Base-by-base conservation (phyloP, 2,888 invertebrate genomes). In the Thymelicus sylvestris region DNA sequence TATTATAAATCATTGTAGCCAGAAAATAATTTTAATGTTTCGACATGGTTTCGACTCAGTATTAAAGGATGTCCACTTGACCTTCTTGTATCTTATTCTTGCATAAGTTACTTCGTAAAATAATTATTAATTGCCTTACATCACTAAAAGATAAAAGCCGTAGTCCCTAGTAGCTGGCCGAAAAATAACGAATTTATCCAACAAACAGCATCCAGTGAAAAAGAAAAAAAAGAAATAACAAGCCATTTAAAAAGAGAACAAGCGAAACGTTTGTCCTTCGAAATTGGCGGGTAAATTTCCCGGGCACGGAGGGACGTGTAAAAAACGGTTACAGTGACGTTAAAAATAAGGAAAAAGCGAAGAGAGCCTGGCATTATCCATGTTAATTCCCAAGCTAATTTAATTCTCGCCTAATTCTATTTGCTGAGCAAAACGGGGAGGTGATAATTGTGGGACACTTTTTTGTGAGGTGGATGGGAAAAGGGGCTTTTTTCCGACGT, bases 361-460 rank as follows among this genome's bases (percentile, higher is more conserved):
- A 85, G 82, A 80, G 83, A 86, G 86, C 83, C 86, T 83, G 84
- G 89, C 86, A 93, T 93, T 93, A 93, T 93, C 92, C 93, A 88
- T 92, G 93, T 91, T 93, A 93, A 93, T 93, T 88, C 92, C 85
- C 85, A 82, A 88, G 88, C 86, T 92, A 93, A 93, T 93, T 92
- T 91, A 92, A 93, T 93, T 93, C 90, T 80, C 90, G 89, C 91
- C 87, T 93, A 93, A 93, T 93, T 93, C 93, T 93, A 93, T 93
- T 93, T 92, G 89, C 87, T 79, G 88, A 90, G 90, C 78, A 89
- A 89, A 92, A 90, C 87, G 91, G 89, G 89, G 87, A 90, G 87
- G 93, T 91, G 92, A 91, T 93, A 93, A 93, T 92, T 93, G 89
- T 87, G 84, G 84, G 88, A 86, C 86, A 83, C 81, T 91, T 92